Base-by-base conservation (phyloP, 1,140 invertebrate genomes). In the Solen grandis region DNA sequence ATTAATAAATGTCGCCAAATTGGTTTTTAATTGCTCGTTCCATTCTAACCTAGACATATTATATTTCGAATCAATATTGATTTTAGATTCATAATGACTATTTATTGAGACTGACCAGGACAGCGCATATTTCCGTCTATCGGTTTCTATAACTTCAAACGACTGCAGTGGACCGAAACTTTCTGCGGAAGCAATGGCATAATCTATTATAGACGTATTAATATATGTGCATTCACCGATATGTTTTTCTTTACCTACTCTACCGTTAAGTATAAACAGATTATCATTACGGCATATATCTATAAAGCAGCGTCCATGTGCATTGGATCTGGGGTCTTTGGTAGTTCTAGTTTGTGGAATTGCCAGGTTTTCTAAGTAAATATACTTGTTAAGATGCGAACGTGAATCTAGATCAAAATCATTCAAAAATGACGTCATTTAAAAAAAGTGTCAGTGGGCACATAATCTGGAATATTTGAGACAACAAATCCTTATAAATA, bases 21-120 rank as follows among this genome's bases (percentile, higher is more conserved):
- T n/a, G 62, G 69, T 84, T 14, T 65, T 50, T 57, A 63, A 80
- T 31, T 70, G 59, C n/a, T n/a, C n/a, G n/a, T n/a, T n/a, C n/a
- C n/a, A n/a, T n/a, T n/a, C n/a, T n/a, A n/a, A n/a, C n/a, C n/a
- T n/a, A n/a, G n/a, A n/a, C n/a, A n/a, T n/a, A n/a, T n/a, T n/a
- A n/a, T n/a, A n/a, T n/a, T n/a, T n/a, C n/a, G n/a, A n/a, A n/a
- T n/a, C n/a, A n/a, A n/a, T n/a, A n/a, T n/a, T n/a, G n/a, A n/a
- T n/a, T n/a, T n/a, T n/a, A n/a, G n/a, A n/a, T n/a, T n/a, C n/a
- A n/a, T n/a, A n/a, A n/a, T n/a, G n/a, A n/a, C n/a, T n/a, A n/a
- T n/a, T n/a, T n/a, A n/a, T n/a, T n/a, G n/a, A n/a, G n/a, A n/a
- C n/a, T n/a, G n/a, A n/a, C n/a, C n/a, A n/a, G n/a, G n/a, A n/a